Evolutionary conservation across 2,113 vertebrate genomes (phyloP), one percentile per base, ranked within the genome.

Genomic region (Antennarius striatus): DNA sequence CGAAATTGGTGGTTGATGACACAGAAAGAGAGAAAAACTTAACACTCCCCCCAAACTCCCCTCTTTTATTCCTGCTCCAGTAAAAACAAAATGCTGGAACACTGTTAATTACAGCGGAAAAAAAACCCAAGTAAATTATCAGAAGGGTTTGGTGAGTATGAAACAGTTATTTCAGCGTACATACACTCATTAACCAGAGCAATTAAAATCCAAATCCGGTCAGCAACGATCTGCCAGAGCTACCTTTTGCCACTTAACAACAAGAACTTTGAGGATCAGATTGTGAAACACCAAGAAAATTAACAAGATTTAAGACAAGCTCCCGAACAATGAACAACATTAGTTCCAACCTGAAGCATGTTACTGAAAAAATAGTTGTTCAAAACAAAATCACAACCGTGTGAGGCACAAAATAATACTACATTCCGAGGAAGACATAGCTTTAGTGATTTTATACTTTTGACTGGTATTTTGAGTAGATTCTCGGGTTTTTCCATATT

Each of bases 141-240:
- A 68, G 29, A 64, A 75, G 54, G 22, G 68, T 52, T 82, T 73
- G 70, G 68, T 67, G 64, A 79, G 62, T 72, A 70, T 88, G 83
- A 91, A 71, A 71, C 74, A 88, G 42, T 91, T 85, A 83, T 81
- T 90, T 93, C 82, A 85, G 78, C 79, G 88, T 91, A 86, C 86
- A 88, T 92, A 90, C 89, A 87, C 48, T 66, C 79, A 80, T 92
- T 91, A 88, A 84, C 79, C 79, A 77, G 71, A 85, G 70, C 45
- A 92, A 90, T 87, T 92, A 93, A 91, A 91, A 88, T 55, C 74
- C 74, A 92, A 94, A 91, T 91, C 82, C 73, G 81, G 86, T 66
- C 68, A 84, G 84, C 53, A 83, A 73, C 64, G 85, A 88, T 84
- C 75, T 72, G 48, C 63, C 71, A 82, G 77, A 36, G 75, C 79